phyloP scores from a whole-genome alignment of 2,888 invertebrate species.

The Oscheius sp. region DNA sequence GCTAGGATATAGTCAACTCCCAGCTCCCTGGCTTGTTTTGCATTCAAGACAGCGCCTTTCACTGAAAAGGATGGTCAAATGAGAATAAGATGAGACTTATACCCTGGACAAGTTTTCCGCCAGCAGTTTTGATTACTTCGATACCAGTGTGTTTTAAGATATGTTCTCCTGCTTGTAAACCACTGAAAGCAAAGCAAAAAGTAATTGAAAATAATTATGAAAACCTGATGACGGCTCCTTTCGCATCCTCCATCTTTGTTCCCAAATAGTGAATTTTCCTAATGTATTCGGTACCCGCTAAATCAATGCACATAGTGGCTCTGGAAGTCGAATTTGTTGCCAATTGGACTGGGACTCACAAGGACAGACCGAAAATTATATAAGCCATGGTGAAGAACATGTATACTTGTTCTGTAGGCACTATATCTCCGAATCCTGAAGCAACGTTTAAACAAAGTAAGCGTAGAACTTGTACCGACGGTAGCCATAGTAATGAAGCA shows the following conservation, averaged over 20 bases:
- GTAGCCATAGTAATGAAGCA: conserved; percentile 74
- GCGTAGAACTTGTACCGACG: conserved; percentile 57
- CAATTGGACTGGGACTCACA: conserved; percentile 50
- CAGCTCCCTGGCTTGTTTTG: conserved; percentile 66
- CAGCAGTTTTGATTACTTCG: conserved; percentile 72
- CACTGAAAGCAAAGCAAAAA: conserved; percentile 52
- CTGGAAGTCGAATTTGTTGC: conserved; percentile 39
- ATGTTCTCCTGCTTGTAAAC: conserved; percentile 71
- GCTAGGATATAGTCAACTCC: conserved; percentile 65
- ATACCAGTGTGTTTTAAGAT: conserved; percentile 72
- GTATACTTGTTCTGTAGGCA: conserved; percentile 72
- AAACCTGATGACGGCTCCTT: conserved; percentile 68
- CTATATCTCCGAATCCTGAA: conserved; percentile 72
- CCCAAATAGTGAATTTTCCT: conserved; percentile 72
- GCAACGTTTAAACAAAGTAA: not conserved
- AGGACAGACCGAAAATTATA: conserved; percentile 72
- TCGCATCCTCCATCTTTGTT: conserved; percentile 73
- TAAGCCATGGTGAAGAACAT: conserved; percentile 73
- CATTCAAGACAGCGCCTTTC: conserved; percentile 66
- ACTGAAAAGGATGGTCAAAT: conserved; percentile 42
- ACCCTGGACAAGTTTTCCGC: conserved; percentile 71
- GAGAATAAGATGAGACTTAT: not conserved
- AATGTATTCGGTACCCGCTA: conserved; percentile 73
- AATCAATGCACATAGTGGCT: conserved; percentile 73
- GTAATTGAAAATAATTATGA: not conserved